Evolutionary conservation across 2,797 vertebrate genomes (phyloP), one percentile per base, ranked within the genome.

Genomic region (Pseudocheirus occidentalis): DNA sequence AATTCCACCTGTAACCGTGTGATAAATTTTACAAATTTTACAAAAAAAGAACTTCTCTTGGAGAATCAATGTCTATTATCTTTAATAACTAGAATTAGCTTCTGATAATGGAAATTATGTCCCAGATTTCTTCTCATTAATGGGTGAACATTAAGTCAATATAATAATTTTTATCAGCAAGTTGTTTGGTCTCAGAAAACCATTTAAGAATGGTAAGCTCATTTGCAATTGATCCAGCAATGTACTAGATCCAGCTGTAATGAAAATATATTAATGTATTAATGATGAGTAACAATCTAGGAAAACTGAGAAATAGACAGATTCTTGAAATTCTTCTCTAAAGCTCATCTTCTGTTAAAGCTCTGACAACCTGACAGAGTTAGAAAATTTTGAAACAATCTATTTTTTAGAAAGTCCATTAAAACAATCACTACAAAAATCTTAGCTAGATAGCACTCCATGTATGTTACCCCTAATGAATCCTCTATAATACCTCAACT

Each of bases 381-480:
- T 90, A 16, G 54, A 55, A 90, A 53, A 55, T 90, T 90, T 7
- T 55, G 13, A 1, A 54, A 90, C 89, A 90, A 95, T 90, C 56
- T 57, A 94, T 90, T 62, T 90, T 0, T 10, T 5, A 92, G 90
- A 92, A 90, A 90, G 24, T 12, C 31, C 11, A 50, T 13, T 5
- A 3, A 53, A 95, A 40, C 90, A 93, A 12, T n/a, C 73, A 90
- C 1, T 66, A 90, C n/a, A 81, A 24, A 94, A 92, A 90, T 96
- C 92, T 66, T 91, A 96, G 55, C 18, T 13, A 58, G 50, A 89
- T 91, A 96, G 95, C 3, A 90, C 91, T 91, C 93, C 46, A 94
- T 11, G 28, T 31, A 93, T 59, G 50, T 27, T 52, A 52, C 92
- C 94, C 95, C 73, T 98, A 93, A 50, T 96, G 73, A 98, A 95